Percentiles rank a stretch among this genome's conserved stretches.
Evolutionary conservation across 2,797 vertebrate species (phyloP).

Genomic region (Sebastes cheni): DNA sequence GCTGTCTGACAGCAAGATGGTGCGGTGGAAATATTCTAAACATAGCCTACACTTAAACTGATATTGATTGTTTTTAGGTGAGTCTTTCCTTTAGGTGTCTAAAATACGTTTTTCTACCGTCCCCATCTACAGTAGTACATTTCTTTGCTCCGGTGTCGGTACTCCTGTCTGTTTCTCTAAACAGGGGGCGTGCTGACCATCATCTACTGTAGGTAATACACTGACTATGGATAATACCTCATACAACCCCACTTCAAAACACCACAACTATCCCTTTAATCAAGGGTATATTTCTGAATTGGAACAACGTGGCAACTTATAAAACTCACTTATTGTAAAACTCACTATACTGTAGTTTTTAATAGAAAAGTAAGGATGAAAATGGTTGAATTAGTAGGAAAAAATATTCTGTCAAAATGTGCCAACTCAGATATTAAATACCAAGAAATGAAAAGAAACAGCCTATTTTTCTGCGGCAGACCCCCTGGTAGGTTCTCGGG

Average conservation of each 20-base stretch:
- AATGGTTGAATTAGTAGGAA: background rate
- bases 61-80: background rate
- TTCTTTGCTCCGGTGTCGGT: too few relatives aligned
- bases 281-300: background rate
- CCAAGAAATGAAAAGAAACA: background rate
- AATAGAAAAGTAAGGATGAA: background rate
- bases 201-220: background rate
- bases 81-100: background rate
- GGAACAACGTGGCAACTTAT: background rate
- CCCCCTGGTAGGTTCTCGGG: constrained; percentile 12
- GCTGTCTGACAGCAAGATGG: background rate
- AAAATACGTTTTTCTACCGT: background rate
- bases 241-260: too few relatives aligned
- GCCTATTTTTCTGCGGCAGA: constrained; percentile 9
- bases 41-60: background rate
- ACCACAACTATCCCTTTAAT: too few relatives aligned
- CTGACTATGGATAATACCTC: background rate
- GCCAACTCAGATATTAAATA: constrained; percentile 16
- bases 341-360: background rate
- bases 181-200: background rate
- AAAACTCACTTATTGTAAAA: background rate
- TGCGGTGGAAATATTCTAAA: background rate
- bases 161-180: background rate
- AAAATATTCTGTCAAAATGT: background rate
- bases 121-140: background rate